phyloP scores from a whole-genome alignment of 2,113 vertebrate genomes.

The Pygoscelis antarcticus region DNA sequence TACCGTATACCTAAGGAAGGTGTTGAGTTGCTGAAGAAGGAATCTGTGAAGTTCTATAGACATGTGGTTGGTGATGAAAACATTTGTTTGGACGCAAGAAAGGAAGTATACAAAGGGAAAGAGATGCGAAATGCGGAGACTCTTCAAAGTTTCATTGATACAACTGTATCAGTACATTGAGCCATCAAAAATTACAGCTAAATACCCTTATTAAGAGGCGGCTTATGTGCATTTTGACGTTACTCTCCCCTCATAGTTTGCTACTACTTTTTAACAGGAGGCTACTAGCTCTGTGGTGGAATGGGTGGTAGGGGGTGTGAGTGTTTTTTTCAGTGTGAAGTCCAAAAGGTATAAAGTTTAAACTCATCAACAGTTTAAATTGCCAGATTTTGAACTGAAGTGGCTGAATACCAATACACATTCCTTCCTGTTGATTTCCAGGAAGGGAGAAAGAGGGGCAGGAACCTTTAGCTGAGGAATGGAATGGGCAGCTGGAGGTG shows the following conservation, averaged over 20 bases:
- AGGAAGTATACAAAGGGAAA: neutral
- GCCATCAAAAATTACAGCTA: neutral
- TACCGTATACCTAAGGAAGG: neutral
- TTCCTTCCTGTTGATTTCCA: conserved; percentile 1
- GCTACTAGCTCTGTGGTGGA: neutral
- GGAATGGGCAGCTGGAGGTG: conserved; percentile 41
- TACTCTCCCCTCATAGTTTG: neutral
- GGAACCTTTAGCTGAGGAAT: neutral
- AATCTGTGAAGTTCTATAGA: neutral
- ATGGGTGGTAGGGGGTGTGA: neutral
- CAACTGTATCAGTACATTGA: neutral
- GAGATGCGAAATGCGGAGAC: neutral
- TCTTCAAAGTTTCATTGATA: neutral
- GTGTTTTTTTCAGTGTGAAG: neutral
- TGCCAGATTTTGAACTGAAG: neutral
- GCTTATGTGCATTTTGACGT: neutral
- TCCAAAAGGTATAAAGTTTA: neutral
- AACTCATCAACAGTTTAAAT: neutral
- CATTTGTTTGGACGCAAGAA: neutral
- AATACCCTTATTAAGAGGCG: neutral
- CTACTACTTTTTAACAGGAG: neutral
- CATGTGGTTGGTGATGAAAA: neutral
- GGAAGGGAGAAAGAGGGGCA: neutral
- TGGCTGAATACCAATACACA: neutral
- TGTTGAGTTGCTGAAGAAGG: neutral